Evolutionary conservation across 2,888 invertebrate species (phyloP), one percentile per base, ranked within the genome.

Genomic region (Orchesellides sinensis): DNA sequence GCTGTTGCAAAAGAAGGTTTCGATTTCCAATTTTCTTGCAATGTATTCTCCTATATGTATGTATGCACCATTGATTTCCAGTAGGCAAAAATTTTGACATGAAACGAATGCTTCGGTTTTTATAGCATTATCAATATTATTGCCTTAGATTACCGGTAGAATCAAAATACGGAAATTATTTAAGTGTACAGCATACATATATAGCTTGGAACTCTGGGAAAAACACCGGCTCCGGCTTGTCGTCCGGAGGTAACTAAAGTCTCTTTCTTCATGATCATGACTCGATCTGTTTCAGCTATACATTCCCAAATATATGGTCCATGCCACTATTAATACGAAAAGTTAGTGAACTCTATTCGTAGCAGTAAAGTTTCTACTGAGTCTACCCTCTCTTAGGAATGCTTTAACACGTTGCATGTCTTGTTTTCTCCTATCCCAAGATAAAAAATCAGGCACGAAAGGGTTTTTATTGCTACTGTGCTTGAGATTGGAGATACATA

Each of bases 331-430:
- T 40, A 77, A 68, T 77, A 73, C 68, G 59, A 65, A 81, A 81
- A 81, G 81, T 81, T 80, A 66, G 49, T 73, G 66, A 80, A 80
- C 73, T 80, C 47, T 21, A 54, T 23, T 49, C 32, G 49, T 74
- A 6, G 32, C 47, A 56, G 56, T 59, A 77, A 77, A 68, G 77
- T 66, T 66, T 66, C 32, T n/a, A n/a, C n/a, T n/a, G n/a, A n/a
- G n/a, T 35, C 66, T 12, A 27, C 45, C 35, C 54, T 19, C 59
- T 69, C 52, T 54, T 69, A 69, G 29, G 35, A 35, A 35, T 35
- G 35, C 35, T 35, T 12, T 35, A 35, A n/a, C n/a, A n/a, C n/a
- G n/a, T n/a, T n/a, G n/a, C n/a, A n/a, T n/a, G n/a, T n/a, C n/a
- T n/a, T n/a, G n/a, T n/a, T n/a, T n/a, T n/a, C n/a, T n/a, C n/a